Evolutionary conservation across 2,797 vertebrate genomes (phyloP).

Genomic region (Neosilurus mollespiculum): DNA sequence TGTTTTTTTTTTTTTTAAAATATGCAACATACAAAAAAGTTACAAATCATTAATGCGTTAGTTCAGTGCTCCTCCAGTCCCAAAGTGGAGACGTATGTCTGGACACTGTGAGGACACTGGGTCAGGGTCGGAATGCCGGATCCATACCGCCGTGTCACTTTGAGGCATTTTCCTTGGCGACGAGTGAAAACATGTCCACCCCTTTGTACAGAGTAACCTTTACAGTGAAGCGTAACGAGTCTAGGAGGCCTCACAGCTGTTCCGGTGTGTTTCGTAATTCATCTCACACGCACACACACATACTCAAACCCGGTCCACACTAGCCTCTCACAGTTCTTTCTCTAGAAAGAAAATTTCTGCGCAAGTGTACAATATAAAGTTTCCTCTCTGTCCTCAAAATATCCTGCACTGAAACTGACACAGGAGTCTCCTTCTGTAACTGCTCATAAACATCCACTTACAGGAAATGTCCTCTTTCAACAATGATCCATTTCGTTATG

Average conservation of each 20-base stretch:
- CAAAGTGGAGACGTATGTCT: background rate
- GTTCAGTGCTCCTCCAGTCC: no score
- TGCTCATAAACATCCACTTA: background rate
- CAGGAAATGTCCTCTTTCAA: background rate
- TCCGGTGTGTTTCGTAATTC: conserved; percentile 48
- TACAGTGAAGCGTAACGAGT: conserved; percentile 43
- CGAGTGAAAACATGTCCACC: conserved; percentile 14
- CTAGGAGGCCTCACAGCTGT: conserved; percentile 48
- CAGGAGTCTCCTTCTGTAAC: background rate
- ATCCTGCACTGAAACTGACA: background rate
- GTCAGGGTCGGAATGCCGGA: background rate
- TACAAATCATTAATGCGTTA: background rate
- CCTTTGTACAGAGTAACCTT: conserved; percentile 40
- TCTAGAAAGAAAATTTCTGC: background rate
- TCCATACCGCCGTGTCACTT: background rate
- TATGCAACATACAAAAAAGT: background rate
- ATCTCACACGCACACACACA: background rate
- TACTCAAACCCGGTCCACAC: background rate
- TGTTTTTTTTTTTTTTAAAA: background rate
- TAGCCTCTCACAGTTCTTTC: background rate
- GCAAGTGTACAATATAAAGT: no score
- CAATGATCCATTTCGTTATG: background rate
- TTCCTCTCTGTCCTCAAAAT: no score
- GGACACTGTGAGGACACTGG: background rate
- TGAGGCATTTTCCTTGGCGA: background rate